These are phyloP conservation scores for Phengaris alcon DNA, from an alignment of 2,888 invertebrate species.

Conservation along the genomic window DNA sequence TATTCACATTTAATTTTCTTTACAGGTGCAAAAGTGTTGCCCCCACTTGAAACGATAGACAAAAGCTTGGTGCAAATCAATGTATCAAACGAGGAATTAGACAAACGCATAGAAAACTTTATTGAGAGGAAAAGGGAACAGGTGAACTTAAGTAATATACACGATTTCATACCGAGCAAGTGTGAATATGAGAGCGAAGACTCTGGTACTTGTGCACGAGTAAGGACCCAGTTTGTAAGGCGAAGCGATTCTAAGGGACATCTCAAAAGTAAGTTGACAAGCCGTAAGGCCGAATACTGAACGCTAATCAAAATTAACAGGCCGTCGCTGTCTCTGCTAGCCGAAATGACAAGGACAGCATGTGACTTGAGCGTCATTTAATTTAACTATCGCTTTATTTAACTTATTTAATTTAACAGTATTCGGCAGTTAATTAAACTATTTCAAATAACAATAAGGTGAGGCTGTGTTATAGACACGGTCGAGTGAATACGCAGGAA, in stretches of 20 bases:
- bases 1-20: not conserved
- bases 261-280: conserved; percentile 82
- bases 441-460: no score
- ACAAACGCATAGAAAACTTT: conserved; percentile 85
- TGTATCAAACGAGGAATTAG: conserved; percentile 82
- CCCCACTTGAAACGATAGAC: conserved; percentile 47
- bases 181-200: conserved; percentile 58
- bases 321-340: no score
- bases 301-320: no score
- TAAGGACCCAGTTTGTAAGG: conserved; percentile 85
- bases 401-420: no score
- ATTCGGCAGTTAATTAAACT: no score
- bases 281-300: no score
- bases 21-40: conserved; percentile 32
- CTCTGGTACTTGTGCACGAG: conserved; percentile 85
- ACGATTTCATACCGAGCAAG: conserved; percentile 83
- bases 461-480: no score
- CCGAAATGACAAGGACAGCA: no score
- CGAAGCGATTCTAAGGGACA: conserved; percentile 88
- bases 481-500: no score
- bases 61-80: conserved; percentile 82
- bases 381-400: no score
- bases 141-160: conserved; percentile 83
- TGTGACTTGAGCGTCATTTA: no score
- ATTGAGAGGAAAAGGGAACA: conserved; percentile 87